A percentile compares a stretch with the other conserved stretches of the same genome.
These are phyloP conservation scores for Scaptomyza montana DNA, from an alignment of 1,140 invertebrate genomes.

Conservation along the genomic window DNA sequence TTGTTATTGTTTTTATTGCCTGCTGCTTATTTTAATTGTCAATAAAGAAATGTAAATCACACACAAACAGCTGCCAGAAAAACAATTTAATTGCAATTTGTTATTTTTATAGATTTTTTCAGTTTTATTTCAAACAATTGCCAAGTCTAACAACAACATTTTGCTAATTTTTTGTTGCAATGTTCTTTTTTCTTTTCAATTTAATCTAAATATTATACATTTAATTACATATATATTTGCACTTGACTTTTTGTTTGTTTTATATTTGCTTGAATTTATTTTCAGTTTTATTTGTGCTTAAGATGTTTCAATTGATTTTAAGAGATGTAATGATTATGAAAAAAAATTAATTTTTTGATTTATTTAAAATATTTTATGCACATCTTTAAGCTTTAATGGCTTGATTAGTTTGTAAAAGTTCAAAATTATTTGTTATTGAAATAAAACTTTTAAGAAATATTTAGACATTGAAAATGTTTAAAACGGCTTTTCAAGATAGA, in stretches of 20 bases:
- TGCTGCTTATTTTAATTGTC: conserved; percentile 33
- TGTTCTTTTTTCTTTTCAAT: not conserved
- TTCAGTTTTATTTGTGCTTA: not conserved
- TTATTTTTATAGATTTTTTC: conserved; percentile 4
- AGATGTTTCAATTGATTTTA: no score
- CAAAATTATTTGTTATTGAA: no score
- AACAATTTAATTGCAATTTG: conserved; percentile 42
- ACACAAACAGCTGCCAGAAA: conserved; percentile 27
- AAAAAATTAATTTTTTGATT: not conserved
- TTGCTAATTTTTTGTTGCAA: not conserved
- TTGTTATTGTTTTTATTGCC: conserved; percentile 27
- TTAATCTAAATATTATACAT: not conserved
- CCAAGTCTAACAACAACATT: conserved; percentile 9
- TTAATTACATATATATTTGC: not conserved
- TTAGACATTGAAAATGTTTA: no score
- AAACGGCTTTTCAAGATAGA: no score
- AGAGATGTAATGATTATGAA: no score
- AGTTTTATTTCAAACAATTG: not conserved
- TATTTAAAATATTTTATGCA: not conserved
- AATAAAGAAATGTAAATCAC: conserved; percentile 33
- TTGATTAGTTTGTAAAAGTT: no score
- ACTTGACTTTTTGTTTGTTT: not conserved
- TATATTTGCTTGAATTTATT: conserved; percentile 2
- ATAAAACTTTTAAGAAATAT: no score
- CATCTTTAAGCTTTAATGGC: no score